Evolutionary conservation across 2,888 invertebrate species (phyloP).

Genomic region (Anarsia innoxiella): DNA sequence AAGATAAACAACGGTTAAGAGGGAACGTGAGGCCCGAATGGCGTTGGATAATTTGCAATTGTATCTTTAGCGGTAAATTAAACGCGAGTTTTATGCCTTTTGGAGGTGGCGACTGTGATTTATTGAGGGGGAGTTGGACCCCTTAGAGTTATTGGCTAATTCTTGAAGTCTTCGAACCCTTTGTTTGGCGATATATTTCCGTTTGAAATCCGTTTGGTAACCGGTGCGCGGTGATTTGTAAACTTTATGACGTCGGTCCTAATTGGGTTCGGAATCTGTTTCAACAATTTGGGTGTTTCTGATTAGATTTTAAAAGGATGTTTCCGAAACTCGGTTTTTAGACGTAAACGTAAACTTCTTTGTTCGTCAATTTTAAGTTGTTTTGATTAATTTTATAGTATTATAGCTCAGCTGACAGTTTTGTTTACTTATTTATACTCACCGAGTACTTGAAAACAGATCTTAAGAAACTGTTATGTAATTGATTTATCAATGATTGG

Average conservation of each 20-base stretch:
- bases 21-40: constrained; percentile 40
- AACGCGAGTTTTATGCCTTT: constrained; percentile 45
- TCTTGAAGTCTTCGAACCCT: constrained; percentile 22
- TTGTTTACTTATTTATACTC: too few relatives aligned
- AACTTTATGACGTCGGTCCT: background rate
- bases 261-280: too few relatives aligned
- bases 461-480: too few relatives aligned
- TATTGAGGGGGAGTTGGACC: constrained; percentile 25
- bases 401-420: too few relatives aligned
- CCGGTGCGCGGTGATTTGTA: background rate
- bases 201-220: constrained; percentile 14
- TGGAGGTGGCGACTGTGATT: constrained; percentile 35
- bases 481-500: too few relatives aligned
- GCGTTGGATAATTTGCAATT: constrained; percentile 61
- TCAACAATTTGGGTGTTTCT: too few relatives aligned
- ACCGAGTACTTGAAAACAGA: too few relatives aligned
- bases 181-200: constrained; percentile 14
- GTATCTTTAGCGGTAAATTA: constrained; percentile 53
- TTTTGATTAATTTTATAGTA: too few relatives aligned
- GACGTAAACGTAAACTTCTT: too few relatives aligned
- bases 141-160: constrained; percentile 28
- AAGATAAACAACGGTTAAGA: constrained; percentile 63
- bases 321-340: too few relatives aligned
- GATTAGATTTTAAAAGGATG: too few relatives aligned
- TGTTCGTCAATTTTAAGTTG: too few relatives aligned